Base-by-base conservation (phyloP, 2,113 vertebrate genomes). In the Crotalus helleri region DNA sequence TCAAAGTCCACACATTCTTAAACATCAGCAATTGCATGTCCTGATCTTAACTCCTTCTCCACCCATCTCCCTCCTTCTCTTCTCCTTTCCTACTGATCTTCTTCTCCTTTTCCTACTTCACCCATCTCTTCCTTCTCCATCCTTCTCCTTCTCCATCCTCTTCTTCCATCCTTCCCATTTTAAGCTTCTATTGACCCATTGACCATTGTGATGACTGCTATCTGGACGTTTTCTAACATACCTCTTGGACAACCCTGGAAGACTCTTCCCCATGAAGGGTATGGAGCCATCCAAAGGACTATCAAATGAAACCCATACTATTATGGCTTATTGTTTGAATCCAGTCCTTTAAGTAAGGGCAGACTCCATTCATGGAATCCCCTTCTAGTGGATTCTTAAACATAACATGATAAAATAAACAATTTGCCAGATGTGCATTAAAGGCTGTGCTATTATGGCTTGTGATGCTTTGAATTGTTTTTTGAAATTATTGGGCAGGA, bases 1-100 rank as follows among this genome's bases (percentile, higher is more conserved):
- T 97, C 92, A 94, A 96, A 96, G 97, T 96, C 95, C 96, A 97
- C 96, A 98, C 95, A 97, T 98, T 98, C 96, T 97, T 98, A 97
- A 97, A 97, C 97, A 97, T 97, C 95, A 97, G 97, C 97, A 97
- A 97, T 98, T 98, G 97, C 87, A 93, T 88, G 94, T 95, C 94
- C 95, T 97, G 97, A 97, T 97, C 1, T 33, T 33, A 12, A n/a
- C 12, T 69, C 29, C 4, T 69, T 5, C 29, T 69, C 12, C 29
- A n/a, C 4, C 15, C 5, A 1, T 69, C 12, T 51, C 49, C 8
- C 7, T 51, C 8, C 49, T n/a, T 69, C 61, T 69, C 49, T 15
- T 69, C 29, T n/a, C 12, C 29, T n/a, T 15, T 4, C 5, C 5
- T 29, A 69, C 26, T n/a, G 12, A n/a, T 69, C n/a, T 69, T 17